A percentile compares a stretch with the other conserved stretches of the same genome.
Conservation (phyloP, 2,888 invertebrate species). For the Ecdyonurus torrentis region DNA sequence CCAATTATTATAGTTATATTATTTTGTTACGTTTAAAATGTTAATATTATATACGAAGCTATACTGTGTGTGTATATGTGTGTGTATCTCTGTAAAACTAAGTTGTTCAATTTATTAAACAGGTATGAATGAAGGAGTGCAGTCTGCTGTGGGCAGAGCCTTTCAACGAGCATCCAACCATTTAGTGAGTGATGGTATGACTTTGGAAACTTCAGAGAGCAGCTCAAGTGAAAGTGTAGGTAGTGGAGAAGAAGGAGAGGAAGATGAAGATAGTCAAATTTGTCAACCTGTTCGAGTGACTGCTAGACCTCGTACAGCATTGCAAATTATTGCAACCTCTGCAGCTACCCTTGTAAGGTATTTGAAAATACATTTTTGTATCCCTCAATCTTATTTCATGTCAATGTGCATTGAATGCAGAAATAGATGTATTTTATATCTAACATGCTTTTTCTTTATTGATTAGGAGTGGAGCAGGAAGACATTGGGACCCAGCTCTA, state of each 20-base stretch:
- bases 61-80: too few relatives aligned
- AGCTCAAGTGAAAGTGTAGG: background rate
- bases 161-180: background rate
- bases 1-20: too few relatives aligned
- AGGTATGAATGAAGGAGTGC: background rate
- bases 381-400: too few relatives aligned
- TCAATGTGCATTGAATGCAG: too few relatives aligned
- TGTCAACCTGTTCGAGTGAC: background rate
- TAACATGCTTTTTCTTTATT: too few relatives aligned
- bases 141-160: background rate
- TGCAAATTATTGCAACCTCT: background rate
- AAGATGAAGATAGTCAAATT: background rate
- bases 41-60: too few relatives aligned
- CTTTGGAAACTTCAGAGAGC: background rate
- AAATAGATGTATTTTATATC: too few relatives aligned
- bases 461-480: background rate
- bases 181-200: background rate
- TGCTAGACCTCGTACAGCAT: background rate
- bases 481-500: slow-evolving; percentile 54
- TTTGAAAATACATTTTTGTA: too few relatives aligned
- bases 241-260: background rate
- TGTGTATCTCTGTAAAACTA: too few relatives aligned
- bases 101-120: too few relatives aligned
- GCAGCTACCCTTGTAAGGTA: background rate
- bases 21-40: too few relatives aligned